These are phyloP conservation scores for Antechinus stuartii DNA, from an alignment of 2,113 vertebrate species.

Conservation along the genomic window DNA sequence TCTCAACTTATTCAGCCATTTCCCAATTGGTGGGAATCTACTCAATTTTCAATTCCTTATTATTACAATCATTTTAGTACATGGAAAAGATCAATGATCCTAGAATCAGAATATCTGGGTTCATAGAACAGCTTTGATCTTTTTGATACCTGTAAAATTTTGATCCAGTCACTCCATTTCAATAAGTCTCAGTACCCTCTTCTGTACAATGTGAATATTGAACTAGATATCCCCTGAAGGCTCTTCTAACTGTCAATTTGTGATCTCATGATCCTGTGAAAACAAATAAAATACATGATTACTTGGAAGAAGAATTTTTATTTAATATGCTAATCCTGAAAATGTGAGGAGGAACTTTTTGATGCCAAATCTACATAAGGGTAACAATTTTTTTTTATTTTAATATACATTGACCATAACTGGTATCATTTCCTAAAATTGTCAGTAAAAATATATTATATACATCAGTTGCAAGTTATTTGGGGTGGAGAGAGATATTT, in stretches of 20 bases:
- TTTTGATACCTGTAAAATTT: background rate
- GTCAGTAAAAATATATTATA: background rate
- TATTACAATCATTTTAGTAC: too few relatives aligned
- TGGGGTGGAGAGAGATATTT: background rate
- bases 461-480: background rate
- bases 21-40: too few relatives aligned
- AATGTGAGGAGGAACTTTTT: background rate
- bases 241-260: background rate
- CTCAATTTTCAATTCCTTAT: too few relatives aligned
- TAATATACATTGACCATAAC: background rate
- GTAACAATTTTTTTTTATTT: background rate
- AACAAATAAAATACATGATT: background rate
- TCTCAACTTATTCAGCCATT: too few relatives aligned
- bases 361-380: background rate
- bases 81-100: background rate
- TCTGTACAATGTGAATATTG: background rate
- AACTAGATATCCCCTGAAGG: background rate
- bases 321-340: background rate
- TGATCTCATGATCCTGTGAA: background rate
- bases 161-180: background rate
- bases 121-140: background rate
- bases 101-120: background rate
- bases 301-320: background rate
- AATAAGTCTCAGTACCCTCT: background rate
- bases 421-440: background rate